Percentiles rank a stretch among this genome's conserved stretches.
Evolutionary conservation across 1,140 invertebrate genomes (phyloP).

Genomic region (Lepidostoma basale): DNA sequence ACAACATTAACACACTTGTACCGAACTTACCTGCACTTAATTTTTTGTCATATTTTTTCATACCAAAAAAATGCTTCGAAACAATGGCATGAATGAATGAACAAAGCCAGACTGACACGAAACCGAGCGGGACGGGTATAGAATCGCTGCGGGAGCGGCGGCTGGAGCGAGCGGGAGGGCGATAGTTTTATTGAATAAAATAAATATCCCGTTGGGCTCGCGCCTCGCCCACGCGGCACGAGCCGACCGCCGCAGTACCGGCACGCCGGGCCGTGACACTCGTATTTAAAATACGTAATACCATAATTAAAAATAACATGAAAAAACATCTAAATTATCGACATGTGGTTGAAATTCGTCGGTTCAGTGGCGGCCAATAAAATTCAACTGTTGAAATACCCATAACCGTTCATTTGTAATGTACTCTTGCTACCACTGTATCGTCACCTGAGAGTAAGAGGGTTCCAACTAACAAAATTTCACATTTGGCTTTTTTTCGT

Average conservation of each 20-base stretch:
- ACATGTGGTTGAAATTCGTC: too few relatives aligned
- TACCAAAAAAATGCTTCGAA: not conserved
- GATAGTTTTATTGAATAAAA: conserved; percentile 35
- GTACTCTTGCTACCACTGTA: too few relatives aligned
- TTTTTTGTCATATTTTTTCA: not conserved
- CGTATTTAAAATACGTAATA: too few relatives aligned
- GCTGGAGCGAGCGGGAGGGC: conserved; percentile 7
- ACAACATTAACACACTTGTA: too few relatives aligned
- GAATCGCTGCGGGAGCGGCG: not conserved
- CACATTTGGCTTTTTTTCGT: too few relatives aligned
- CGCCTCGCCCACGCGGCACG: conserved; percentile 41
- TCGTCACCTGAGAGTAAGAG: too few relatives aligned
- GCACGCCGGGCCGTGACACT: not conserved
- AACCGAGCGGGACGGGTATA: not conserved
- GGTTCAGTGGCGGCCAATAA: too few relatives aligned
- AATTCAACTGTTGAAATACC: too few relatives aligned
- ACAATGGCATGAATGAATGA: conserved; percentile 22
- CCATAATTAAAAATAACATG: too few relatives aligned
- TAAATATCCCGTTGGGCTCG: conserved; percentile 31
- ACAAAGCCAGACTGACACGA: conserved; percentile 12
- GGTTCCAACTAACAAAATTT: too few relatives aligned
- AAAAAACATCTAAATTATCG: too few relatives aligned
- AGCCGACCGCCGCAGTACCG: conserved; percentile 26
- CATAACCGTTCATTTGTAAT: too few relatives aligned
- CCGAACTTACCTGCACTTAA: conserved; percentile 23